Percentiles rank a stretch among this genome's conserved stretches.
Conservation (phyloP, 2,888 invertebrate species). For the Scrobipalpa costella region DNA sequence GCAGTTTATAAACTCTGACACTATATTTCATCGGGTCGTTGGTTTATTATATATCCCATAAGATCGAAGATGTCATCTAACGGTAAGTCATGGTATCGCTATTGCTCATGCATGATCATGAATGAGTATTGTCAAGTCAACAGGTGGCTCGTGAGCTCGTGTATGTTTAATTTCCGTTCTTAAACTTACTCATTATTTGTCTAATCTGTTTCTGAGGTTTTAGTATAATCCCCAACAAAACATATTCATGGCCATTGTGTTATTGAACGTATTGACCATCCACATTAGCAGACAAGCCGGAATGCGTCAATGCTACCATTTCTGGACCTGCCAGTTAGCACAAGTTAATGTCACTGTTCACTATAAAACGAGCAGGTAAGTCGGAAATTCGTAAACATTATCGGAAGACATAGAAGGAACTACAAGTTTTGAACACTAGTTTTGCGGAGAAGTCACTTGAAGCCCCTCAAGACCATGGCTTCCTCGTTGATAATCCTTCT, state of each 20-base stretch:
- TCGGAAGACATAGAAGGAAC: conserved; percentile 42
- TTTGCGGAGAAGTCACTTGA: conserved; percentile 57
- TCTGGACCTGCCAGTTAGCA: conserved; percentile 68
- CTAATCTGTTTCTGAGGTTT: conserved; percentile 6
- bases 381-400: conserved; percentile 39
- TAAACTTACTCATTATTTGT: conserved; percentile 10
- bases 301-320: conserved; percentile 67
- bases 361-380: conserved; percentile 62
- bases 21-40: too few relatives aligned
- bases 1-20: too few relatives aligned
- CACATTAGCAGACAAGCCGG: conserved; percentile 52
- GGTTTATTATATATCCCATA: too few relatives aligned
- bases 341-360: conserved; percentile 44
- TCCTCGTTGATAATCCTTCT: conserved; percentile 55
- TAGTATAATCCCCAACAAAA: conserved; percentile 55
- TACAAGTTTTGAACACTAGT: conserved; percentile 40
- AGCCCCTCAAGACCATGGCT: conserved; percentile 61
- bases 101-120: conserved; percentile 15
- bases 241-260: conserved; percentile 71
- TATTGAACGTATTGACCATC: conserved; percentile 68
- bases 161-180: conserved; percentile 12
- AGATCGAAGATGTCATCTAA: background rate
- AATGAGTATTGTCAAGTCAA: conserved; percentile 5
- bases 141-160: conserved; percentile 24
- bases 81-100: background rate